phyloP scores from a whole-genome alignment of 2,113 vertebrate species.

The Danionella cerebrum region DNA sequence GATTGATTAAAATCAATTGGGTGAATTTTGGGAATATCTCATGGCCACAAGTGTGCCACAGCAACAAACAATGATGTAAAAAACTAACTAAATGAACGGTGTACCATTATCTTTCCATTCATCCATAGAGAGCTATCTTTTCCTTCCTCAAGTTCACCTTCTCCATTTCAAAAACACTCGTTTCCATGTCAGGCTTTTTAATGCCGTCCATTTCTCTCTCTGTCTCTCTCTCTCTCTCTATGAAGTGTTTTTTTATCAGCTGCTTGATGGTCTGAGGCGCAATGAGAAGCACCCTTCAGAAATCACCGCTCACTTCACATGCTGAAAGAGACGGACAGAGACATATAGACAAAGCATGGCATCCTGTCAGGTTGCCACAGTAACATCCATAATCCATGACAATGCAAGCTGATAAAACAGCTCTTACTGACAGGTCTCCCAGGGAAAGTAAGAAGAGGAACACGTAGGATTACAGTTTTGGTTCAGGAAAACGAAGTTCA shows the following conservation, averaged over 20 bases:
- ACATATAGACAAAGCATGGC: not conserved
- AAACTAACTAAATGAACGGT: no score
- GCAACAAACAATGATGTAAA: no score
- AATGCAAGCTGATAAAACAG: conserved; percentile 29
- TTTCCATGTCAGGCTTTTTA: not conserved
- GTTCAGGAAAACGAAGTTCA: no score
- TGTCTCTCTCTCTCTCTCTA: not conserved
- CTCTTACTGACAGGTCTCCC: conserved; percentile 11
- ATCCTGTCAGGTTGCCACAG: conserved; percentile 35
- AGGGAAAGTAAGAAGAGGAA: not conserved
- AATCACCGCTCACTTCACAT: conserved; percentile 5
- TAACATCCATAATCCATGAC: conserved; percentile 36
- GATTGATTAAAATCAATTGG: no score
- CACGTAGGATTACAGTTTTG: not conserved
- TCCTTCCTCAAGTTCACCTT: not conserved
- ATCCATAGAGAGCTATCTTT: not conserved
- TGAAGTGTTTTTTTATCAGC: not conserved
- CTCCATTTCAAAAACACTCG: not conserved
- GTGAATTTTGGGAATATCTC: no score
- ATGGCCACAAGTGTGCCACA: no score
- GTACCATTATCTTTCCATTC: no score
- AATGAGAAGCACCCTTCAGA: conserved; percentile 18
- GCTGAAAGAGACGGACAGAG: not conserved
- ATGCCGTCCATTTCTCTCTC: not conserved
- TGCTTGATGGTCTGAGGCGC: not conserved